Conservation (phyloP, 2,888 invertebrate genomes). For the Sylvicola cinctus region DNA sequence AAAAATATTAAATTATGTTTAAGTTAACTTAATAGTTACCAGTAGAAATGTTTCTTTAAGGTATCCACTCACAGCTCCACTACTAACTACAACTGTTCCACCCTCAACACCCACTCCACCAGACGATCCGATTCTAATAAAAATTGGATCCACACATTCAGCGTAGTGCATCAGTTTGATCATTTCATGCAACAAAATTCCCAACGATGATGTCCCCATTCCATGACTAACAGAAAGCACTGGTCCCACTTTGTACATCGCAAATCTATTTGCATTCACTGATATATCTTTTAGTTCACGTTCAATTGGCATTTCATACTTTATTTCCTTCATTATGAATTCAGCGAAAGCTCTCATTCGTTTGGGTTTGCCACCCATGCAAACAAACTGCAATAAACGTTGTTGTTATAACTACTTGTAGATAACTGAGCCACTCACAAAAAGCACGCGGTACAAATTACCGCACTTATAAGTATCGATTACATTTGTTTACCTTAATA, state of each 20-base stretch:
- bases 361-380: conserved; percentile 55
- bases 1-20: neutral
- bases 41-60: conserved; percentile 25
- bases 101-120: conserved; percentile 30
- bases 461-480: too few relatives aligned
- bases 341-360: conserved; percentile 51
- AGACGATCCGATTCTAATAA: conserved; percentile 34
- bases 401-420: too few relatives aligned
- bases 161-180: conserved; percentile 37
- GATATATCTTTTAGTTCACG: conserved; percentile 43
- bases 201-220: conserved; percentile 36
- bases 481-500: conserved; percentile 48
- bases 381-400: conserved; percentile 39
- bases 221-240: conserved; percentile 33
- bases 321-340: conserved; percentile 44
- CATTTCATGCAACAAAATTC: conserved; percentile 35
- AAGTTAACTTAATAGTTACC: conserved; percentile 12
- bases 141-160: conserved; percentile 26
- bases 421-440: too few relatives aligned
- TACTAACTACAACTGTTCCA: conserved; percentile 33
- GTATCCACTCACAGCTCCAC: conserved; percentile 29
- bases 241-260: conserved; percentile 45
- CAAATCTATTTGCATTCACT: conserved; percentile 44
- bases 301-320: conserved; percentile 42
- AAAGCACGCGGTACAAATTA: too few relatives aligned